A percentile compares a stretch with the other conserved stretches of the same genome.
These are phyloP conservation scores for Drosophila barbarae DNA, from an alignment of 2,888 invertebrate species.

Conservation along the genomic window DNA sequence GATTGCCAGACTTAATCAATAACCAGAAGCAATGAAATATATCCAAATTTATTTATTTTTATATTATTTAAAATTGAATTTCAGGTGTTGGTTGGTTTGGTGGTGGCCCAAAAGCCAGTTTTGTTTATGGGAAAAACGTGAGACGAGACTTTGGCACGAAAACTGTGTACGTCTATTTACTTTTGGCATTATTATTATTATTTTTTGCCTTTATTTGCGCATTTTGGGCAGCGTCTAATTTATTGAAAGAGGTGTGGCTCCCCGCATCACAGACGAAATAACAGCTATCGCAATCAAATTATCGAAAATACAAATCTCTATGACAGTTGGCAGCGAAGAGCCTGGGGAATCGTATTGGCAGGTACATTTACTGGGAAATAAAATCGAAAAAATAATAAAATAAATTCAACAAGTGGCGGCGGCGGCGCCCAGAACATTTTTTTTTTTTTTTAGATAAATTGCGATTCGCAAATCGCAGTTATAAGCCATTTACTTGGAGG, in stretches of 20 bases:
- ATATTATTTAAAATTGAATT: slow-evolving; percentile 51
- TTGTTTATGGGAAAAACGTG: slow-evolving; percentile 70
- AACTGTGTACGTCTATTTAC: slow-evolving; percentile 57
- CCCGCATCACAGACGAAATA: slow-evolving; percentile 15
- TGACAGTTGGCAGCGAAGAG: slow-evolving; percentile 39
- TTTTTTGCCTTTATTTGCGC: slow-evolving; percentile 35
- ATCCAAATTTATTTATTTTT: slow-evolving; percentile 30
- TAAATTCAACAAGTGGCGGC: slow-evolving; percentile 18
- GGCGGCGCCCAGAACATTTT: slow-evolving; percentile 22
- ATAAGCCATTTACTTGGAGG: slow-evolving; percentile 28
- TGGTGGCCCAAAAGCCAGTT: slow-evolving; percentile 15
- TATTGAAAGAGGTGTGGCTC: slow-evolving; percentile 61
- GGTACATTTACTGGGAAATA: slow-evolving; percentile 10
- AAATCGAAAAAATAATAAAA: slow-evolving; percentile 2
- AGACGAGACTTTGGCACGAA: slow-evolving; percentile 61
- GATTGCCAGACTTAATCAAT: slow-evolving; percentile 67
- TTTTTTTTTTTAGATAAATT: slow-evolving; percentile 5
- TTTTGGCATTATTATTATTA: slow-evolving; percentile 52
- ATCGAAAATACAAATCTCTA: slow-evolving; percentile 52
- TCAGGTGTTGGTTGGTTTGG: slow-evolving; percentile 21
- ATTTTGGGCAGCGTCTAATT: slow-evolving; percentile 50
- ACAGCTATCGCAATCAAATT: slow-evolving; percentile 54
- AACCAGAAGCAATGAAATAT: slow-evolving; percentile 46
- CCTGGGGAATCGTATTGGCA: slow-evolving; percentile 27
- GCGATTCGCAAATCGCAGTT: slow-evolving; percentile 16